A percentile compares a stretch with the other conserved stretches of the same genome.
Conservation (phyloP, 2,113 vertebrate genomes). For the Gorsachius goisagi region DNA sequence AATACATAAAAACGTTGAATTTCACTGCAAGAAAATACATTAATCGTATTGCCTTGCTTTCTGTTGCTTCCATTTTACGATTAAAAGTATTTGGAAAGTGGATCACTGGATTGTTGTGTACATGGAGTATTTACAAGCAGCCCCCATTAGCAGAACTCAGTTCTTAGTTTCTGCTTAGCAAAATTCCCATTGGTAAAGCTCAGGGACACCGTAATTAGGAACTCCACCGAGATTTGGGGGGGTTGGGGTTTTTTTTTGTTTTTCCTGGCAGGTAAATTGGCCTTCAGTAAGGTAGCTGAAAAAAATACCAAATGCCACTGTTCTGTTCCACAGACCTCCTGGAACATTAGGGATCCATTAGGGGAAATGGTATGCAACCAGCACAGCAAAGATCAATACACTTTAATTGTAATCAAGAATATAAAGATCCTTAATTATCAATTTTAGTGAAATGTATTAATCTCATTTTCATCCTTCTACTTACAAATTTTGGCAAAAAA, state of each 20-base stretch:
- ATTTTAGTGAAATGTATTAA: neutral
- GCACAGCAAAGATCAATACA: neutral
- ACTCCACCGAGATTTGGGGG: neutral
- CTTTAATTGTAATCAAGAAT: neutral
- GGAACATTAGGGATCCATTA: neutral
- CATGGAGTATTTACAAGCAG: neutral
- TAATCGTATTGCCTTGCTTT: conserved; percentile 14
- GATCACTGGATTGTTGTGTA: neutral
- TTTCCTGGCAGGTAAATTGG: neutral
- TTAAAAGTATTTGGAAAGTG: conserved; percentile 37
- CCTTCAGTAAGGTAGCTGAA: neutral
- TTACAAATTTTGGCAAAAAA: neutral
- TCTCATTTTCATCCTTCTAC: neutral
- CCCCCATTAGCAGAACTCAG: neutral
- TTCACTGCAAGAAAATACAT: conserved; percentile 42
- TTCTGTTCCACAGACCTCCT: neutral
- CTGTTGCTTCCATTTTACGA: conserved; percentile 52
- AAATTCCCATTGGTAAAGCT: neutral
- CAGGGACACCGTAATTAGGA: neutral
- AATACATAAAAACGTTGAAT: neutral
- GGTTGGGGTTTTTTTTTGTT: neutral
- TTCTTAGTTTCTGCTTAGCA: neutral
- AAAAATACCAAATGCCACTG: neutral
- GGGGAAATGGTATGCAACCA: neutral
- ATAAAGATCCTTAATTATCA: neutral